Evolutionary conservation across 2,888 invertebrate genomes (phyloP).

Genomic region (Oligia fasciuncula): DNA sequence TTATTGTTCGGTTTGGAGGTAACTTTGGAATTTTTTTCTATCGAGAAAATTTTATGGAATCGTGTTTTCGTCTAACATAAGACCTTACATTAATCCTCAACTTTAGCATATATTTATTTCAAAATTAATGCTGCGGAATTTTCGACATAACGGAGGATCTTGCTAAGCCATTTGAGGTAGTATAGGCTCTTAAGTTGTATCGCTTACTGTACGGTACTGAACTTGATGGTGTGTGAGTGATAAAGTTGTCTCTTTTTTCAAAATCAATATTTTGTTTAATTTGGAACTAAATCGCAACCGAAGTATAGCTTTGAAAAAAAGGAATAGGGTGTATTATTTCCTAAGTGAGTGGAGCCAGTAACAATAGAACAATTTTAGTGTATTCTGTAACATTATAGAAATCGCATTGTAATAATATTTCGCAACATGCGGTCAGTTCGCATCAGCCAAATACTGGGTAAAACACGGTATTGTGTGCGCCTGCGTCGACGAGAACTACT

Average conservation of each 20-base stretch:
- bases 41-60: too few relatives aligned
- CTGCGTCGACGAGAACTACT: constrained; percentile 37
- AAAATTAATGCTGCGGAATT: too few relatives aligned
- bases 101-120: too few relatives aligned
- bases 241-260: background rate
- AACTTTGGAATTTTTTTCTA: too few relatives aligned
- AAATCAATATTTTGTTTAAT: background rate
- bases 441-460: constrained; percentile 43
- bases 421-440: constrained; percentile 47
- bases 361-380: constrained; percentile 48
- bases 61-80: too few relatives aligned
- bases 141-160: too few relatives aligned
- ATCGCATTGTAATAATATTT: constrained; percentile 49
- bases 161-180: too few relatives aligned
- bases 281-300: background rate
- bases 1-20: too few relatives aligned
- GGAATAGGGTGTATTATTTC: constrained; percentile 17
- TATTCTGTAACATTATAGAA: constrained; percentile 35
- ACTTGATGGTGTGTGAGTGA: background rate
- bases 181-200: too few relatives aligned
- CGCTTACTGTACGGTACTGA: background rate
- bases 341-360: background rate
- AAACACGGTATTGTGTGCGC: constrained; percentile 49
- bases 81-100: too few relatives aligned
- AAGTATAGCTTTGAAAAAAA: background rate